Evolutionary conservation across 2,113 vertebrate species (phyloP).

Genomic region (Meleagris gallopavo): DNA sequence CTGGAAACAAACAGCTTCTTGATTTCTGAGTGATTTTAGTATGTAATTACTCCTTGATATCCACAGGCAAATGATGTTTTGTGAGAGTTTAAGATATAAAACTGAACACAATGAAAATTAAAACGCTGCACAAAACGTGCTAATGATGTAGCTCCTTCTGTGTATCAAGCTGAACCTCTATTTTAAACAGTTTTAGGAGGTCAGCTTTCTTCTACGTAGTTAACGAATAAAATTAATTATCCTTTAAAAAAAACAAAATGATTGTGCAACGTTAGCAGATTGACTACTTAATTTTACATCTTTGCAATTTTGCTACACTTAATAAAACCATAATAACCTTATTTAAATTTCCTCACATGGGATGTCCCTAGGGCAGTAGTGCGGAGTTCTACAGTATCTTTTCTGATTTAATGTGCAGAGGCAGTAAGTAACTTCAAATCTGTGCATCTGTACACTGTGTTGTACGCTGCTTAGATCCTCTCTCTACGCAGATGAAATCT

Average conservation of each 20-base stretch:
- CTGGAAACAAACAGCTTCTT: not conserved
- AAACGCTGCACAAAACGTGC: not conserved
- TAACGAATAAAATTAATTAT: constrained; percentile 6
- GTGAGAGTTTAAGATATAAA: not conserved
- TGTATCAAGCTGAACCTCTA: not conserved
- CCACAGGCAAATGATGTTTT: not conserved
- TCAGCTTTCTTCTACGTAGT: not conserved
- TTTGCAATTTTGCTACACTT: not conserved
- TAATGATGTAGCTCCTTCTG: not conserved
- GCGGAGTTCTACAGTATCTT: not conserved
- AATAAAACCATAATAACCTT: not conserved
- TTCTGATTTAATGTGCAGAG: constrained; percentile 16
- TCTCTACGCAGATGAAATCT: not conserved
- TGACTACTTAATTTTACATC: not conserved
- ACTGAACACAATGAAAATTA: not conserved
- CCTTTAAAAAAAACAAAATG: not conserved
- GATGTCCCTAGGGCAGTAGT: not conserved
- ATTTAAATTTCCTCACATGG: not conserved
- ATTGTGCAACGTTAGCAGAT: not conserved
- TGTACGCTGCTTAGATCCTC: not conserved
- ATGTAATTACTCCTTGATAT: not conserved
- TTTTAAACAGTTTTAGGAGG: not conserved
- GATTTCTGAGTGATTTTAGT: constrained; percentile 2
- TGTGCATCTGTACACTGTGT: not conserved
- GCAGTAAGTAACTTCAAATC: not conserved